Base-by-base conservation (phyloP, 2,888 invertebrate genomes). In the Buathra laborator region DNA sequence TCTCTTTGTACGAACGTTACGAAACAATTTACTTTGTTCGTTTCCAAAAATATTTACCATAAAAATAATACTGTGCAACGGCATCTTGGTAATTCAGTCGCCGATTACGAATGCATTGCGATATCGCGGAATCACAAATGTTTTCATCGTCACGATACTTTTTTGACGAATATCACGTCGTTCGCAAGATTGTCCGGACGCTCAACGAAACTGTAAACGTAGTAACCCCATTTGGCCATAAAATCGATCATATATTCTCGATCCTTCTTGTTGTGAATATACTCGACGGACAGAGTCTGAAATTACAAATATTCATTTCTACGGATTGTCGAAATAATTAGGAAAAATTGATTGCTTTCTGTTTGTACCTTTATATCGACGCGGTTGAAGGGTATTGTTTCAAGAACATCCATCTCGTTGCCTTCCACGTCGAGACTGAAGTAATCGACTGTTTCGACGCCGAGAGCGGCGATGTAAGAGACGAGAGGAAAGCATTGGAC, bases 381-480 rank as follows among this genome's bases (percentile, higher is more conserved):
- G 76, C 92, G 92, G 64, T 95, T 93, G 87, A 94, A 95, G 9
- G 95, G 95, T 87, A 95, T 94, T 1, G 95, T 95, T 88, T 94
- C 92, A 16, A 95, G 90, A 14, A 95, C 94, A 7, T 94, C 93
- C 19, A 95, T 90, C 89, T 95, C 95, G 56, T 93, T 92, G 1
- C 95, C 95, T 87, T 95, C 95, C 12, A 95, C 94, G 87, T 95
- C 95, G 29, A 95, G 92, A 88, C 95, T 95, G 86, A 95, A 94
- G 89, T 95, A 95, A 90, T 95, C 95, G 4, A 95, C 91, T 0
- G 92, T 91, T n/a, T 94, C 94, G 32, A 93, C 88, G 83, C 94
- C 94, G n/a, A 95, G 90, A 1, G 95, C 94, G 4, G 94, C 86
- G 84, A 95, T 91, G 80, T 94, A 94, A 10, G 95, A 94, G 79